Evolutionary conservation across 2,113 vertebrate genomes (phyloP), one percentile per base, ranked within the genome.

Genomic region (Apodemus sylvaticus): DNA sequence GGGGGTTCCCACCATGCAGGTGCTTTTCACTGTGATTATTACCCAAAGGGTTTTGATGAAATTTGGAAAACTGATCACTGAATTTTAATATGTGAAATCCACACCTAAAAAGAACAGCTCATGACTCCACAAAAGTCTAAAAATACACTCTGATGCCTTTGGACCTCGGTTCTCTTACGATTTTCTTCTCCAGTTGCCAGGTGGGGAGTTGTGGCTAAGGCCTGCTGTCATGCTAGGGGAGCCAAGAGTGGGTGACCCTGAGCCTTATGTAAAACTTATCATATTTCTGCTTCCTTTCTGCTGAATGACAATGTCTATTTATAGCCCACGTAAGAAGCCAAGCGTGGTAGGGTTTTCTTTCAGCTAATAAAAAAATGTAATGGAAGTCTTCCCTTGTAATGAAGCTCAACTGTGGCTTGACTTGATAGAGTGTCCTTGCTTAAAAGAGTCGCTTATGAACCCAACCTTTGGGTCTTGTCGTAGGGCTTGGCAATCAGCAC

Each of bases 31-130:
- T 78, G 51, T 58, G 39, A 51, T 34, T 89, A 62, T 94, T 95
- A 94, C 60, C 77, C 93, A 86, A 86, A 91, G 51, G 48, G 24
- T 78, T 78, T 78, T 53, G 2, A 85, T 45, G 5, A 95, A 93
- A 60, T 93, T 94, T 85, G 86, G 83, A 88, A 86, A 94, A 96
- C 68, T 53, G 92, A 89, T 81, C 74, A 86, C 70, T 98, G 93
- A 97, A 97, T 95, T 97, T 97, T 97, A 95, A 96, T 96, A 93
- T 34, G n/a, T 96, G 97, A 97, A 98, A 97, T 93, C 94, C 74
- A 97, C 96, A 97, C 97, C 95, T 95, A 53, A 78, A 96, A 96
- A 91, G 83, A 93, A 68, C 64, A 88, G 96, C 96, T 93, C 96
- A 91, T 97, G 96, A 97, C 89, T 89, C 68, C 89, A 96, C 31